Conservation (phyloP, 1,140 invertebrate genomes). For the Magallana ariakensis region DNA sequence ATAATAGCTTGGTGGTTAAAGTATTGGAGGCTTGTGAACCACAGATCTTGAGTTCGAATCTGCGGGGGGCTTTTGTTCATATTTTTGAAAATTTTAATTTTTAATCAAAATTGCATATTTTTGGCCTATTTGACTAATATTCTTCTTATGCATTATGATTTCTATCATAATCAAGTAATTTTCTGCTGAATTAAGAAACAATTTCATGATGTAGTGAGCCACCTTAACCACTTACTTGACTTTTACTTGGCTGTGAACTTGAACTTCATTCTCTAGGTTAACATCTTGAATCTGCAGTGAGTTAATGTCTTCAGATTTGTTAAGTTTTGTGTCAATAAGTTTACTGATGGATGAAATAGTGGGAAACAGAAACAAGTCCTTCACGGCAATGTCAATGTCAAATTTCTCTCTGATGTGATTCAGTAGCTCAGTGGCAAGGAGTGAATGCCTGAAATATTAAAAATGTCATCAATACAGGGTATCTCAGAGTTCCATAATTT, state of each 20-base stretch:
- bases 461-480: background rate
- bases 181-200: too few relatives aligned
- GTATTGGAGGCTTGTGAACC: too few relatives aligned
- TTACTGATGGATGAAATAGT: slow-evolving; percentile 77
- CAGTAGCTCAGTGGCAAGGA: slow-evolving; percentile 80
- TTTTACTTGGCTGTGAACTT: slow-evolving; percentile 78
- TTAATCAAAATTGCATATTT: too few relatives aligned
- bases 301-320: slow-evolving; percentile 43
- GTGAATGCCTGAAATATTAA: slow-evolving; percentile 79
- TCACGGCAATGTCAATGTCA: slow-evolving; percentile 74
- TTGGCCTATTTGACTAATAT: too few relatives aligned
- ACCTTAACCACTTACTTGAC: slow-evolving; percentile 77
- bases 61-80: too few relatives aligned
- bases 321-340: slow-evolving; percentile 73
- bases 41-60: too few relatives aligned
- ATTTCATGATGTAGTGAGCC: too few relatives aligned
- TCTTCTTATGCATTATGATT: too few relatives aligned
- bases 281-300: slow-evolving; percentile 49
- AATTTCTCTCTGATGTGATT: slow-evolving; percentile 77
- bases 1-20: too few relatives aligned
- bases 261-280: slow-evolving; percentile 77
- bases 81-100: too few relatives aligned
- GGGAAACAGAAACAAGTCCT: slow-evolving; percentile 78
- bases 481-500: background rate
- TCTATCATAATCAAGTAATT: too few relatives aligned